These are phyloP conservation scores for Dipodomys merriami DNA, from an alignment of 2,113 vertebrate genomes.

Conservation along the genomic window DNA sequence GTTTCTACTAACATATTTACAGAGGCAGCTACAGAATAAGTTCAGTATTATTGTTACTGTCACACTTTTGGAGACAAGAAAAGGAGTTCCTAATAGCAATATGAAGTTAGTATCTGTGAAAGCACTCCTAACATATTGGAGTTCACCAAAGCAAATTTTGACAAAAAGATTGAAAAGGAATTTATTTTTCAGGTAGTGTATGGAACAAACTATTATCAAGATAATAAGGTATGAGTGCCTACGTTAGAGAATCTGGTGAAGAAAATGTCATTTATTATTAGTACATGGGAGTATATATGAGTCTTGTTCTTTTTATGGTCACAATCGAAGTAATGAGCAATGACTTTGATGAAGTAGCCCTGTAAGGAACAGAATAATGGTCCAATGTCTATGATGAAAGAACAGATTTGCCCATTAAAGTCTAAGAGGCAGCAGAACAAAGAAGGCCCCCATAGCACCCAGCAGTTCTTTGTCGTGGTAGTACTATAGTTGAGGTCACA, in stretches of 20 bases:
- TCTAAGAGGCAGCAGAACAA: slow-evolving; percentile 93
- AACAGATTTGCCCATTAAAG: slow-evolving; percentile 94
- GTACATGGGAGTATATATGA: slow-evolving; percentile 95
- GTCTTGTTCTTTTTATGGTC: slow-evolving; percentile 92
- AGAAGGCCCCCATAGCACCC: slow-evolving; percentile 93
- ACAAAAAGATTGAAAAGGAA: slow-evolving; percentile 95
- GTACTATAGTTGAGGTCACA: slow-evolving; percentile 91
- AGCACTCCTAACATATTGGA: slow-evolving; percentile 93
- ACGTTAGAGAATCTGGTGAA: slow-evolving; percentile 95
- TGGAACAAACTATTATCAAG: slow-evolving; percentile 94
- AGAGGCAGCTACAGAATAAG: slow-evolving; percentile 93
- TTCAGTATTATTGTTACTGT: slow-evolving; percentile 94
- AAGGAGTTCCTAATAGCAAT: slow-evolving; percentile 94
- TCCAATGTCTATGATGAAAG: slow-evolving; percentile 94
- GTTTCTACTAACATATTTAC: slow-evolving; percentile 96
- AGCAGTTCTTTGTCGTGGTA: slow-evolving; percentile 95
- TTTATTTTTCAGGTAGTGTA: slow-evolving; percentile 96
- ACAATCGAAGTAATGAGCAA: slow-evolving; percentile 96
- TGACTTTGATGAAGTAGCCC: slow-evolving; percentile 93
- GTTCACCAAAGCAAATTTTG: slow-evolving; percentile 95
- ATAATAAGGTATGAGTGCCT: slow-evolving; percentile 92
- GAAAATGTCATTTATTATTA: slow-evolving; percentile 96
- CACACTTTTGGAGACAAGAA: slow-evolving; percentile 95
- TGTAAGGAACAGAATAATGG: slow-evolving; percentile 95
- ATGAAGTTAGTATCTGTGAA: slow-evolving; percentile 93